Conservation (phyloP, 2,888 invertebrate genomes). For the Tridacna crocea region DNA sequence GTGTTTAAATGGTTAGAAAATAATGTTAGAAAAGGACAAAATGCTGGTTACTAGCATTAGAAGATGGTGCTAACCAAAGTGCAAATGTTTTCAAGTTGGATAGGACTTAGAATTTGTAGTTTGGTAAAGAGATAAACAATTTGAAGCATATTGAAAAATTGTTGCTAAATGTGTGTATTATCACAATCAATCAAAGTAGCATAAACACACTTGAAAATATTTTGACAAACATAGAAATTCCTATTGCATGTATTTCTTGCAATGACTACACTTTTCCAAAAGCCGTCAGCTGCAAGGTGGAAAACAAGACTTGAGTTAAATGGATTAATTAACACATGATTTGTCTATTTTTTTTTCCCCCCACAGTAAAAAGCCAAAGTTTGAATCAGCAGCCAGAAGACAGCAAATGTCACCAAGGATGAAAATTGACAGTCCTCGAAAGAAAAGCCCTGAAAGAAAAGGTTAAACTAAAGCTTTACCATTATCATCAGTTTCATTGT, state of each 20-base stretch:
- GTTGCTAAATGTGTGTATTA: too few relatives aligned
- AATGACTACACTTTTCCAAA: neutral
- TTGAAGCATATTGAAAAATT: too few relatives aligned
- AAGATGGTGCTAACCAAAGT: too few relatives aligned
- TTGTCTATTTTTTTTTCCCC: neutral
- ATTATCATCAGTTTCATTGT: too few relatives aligned
- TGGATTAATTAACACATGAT: neutral
- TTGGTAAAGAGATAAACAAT: neutral
- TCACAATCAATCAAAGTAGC: too few relatives aligned
- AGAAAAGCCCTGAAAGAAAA: slow-evolving; percentile 51
- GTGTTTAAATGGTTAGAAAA: too few relatives aligned
- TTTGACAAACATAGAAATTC: neutral
- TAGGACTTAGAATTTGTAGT: neutral
- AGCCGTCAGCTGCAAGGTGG: neutral
- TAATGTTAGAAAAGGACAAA: too few relatives aligned
- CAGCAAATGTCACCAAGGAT: slow-evolving; percentile 52
- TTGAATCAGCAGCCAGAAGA: slow-evolving; percentile 56
- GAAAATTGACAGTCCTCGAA: slow-evolving; percentile 42
- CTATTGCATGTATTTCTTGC: neutral
- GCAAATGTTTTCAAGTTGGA: too few relatives aligned
- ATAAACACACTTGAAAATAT: neutral
- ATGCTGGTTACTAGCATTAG: too few relatives aligned
- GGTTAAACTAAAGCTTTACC: slow-evolving; percentile 11
- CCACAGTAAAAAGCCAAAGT: slow-evolving; percentile 38
- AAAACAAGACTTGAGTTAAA: too few relatives aligned